Percentiles rank a stretch among this genome's conserved stretches.
Conservation (phyloP, 2,113 vertebrate genomes). For the Rattus rattus region DNA sequence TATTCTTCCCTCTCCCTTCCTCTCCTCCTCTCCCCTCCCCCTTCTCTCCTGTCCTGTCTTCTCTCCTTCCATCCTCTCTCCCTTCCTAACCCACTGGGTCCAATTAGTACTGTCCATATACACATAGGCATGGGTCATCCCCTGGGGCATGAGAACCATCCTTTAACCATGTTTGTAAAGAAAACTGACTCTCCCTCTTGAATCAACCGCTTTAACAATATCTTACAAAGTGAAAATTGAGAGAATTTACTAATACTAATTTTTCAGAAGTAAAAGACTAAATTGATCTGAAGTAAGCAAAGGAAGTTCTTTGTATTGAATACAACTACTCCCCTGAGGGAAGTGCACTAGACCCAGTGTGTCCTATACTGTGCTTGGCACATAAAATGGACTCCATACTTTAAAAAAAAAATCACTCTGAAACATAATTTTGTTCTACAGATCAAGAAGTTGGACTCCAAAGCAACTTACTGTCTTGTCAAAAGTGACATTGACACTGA, state of each 20-base stretch:
- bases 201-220: constrained; percentile 22
- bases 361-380: neutral
- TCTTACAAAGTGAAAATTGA: constrained; percentile 5
- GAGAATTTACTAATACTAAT: constrained; percentile 15
- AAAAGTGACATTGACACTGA: neutral
- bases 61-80: neutral
- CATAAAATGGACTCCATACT: neutral
- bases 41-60: neutral
- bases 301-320: neutral
- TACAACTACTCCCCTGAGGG: neutral
- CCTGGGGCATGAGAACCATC: neutral
- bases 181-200: neutral
- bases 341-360: neutral
- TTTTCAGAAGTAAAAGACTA: constrained; percentile 35
- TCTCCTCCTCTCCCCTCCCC: neutral
- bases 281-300: constrained; percentile 30
- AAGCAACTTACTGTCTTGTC: neutral
- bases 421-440: constrained; percentile 46
- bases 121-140: neutral
- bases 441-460: constrained; percentile 18
- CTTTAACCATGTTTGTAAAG: neutral
- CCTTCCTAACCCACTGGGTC: neutral
- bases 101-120: neutral
- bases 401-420: constrained; percentile 25
- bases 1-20: neutral